These are phyloP conservation scores for Tubulanus polymorphus DNA, from an alignment of 2,888 invertebrate species.

Conservation along the genomic window DNA sequence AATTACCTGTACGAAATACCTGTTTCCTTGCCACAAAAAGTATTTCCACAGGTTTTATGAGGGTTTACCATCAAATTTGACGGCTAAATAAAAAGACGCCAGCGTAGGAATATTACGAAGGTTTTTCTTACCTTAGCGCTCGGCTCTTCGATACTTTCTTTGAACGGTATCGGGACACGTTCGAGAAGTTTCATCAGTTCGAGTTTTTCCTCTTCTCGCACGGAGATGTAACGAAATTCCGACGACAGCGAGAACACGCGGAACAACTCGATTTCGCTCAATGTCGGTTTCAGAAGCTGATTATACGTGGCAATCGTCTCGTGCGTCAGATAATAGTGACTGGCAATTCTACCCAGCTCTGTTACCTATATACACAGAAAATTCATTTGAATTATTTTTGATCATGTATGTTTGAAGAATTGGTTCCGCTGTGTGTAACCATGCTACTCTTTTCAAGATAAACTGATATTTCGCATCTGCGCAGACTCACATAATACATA, in stretches of 20 bases:
- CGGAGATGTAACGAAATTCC: conserved; percentile 90
- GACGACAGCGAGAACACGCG: conserved; percentile 95
- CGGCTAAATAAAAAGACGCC: too few species aligned
- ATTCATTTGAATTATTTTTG: too few species aligned
- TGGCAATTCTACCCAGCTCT: conserved; percentile 94
- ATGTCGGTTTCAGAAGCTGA: conserved; percentile 89
- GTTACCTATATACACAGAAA: conserved; percentile 66
- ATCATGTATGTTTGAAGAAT: too few species aligned
- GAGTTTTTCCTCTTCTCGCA: conserved; percentile 83
- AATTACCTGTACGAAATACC: too few species aligned
- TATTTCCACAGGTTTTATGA: too few species aligned
- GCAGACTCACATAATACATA: too few species aligned
- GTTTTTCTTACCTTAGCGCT: conserved; percentile 78
- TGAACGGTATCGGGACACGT: conserved; percentile 96
- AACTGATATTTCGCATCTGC: too few species aligned
- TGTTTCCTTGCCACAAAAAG: too few species aligned
- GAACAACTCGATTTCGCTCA: conserved; percentile 96
- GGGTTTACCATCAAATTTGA: too few species aligned
- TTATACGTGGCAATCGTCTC: conserved; percentile 97
- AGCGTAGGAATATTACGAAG: too few species aligned
- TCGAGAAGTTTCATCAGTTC: conserved; percentile 93
- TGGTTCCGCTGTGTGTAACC: too few species aligned
- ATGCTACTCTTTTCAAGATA: too few species aligned
- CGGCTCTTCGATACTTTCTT: conserved; percentile 96
- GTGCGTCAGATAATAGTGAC: conserved; percentile 96